phyloP scores from a whole-genome alignment of 2,888 invertebrate genomes.

The Auanema freiburgensis region DNA sequence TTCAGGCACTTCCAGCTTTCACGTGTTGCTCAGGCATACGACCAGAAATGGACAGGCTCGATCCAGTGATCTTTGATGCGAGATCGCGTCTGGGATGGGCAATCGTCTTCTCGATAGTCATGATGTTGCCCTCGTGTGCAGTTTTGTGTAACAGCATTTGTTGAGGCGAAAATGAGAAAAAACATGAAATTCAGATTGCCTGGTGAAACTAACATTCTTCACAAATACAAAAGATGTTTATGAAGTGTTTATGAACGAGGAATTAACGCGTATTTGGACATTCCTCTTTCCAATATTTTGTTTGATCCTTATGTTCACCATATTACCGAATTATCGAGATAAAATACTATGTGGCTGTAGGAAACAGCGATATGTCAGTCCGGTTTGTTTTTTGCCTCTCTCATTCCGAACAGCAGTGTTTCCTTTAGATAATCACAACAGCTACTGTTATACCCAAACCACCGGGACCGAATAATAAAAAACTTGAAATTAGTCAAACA shows the following conservation, averaged over 20 bases:
- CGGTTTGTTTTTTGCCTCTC: not conserved
- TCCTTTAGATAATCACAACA: conserved; percentile 12
- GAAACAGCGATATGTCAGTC: conserved; percentile 3
- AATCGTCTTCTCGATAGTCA: conserved; percentile 25
- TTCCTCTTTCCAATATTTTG: conserved; percentile 30
- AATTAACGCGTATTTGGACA: conserved; percentile 30
- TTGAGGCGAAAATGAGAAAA: conserved; percentile 2
- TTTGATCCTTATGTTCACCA: conserved; percentile 29
- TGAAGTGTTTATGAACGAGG: conserved; percentile 27
- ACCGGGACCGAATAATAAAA: too few species aligned
- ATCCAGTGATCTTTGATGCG: conserved; percentile 36
- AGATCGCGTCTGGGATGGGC: conserved; percentile 33
- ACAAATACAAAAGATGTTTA: conserved; percentile 21
- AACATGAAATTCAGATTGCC: conserved; percentile 24
- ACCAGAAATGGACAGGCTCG: conserved; percentile 30
- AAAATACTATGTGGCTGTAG: conserved; percentile 30
- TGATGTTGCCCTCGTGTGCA: conserved; percentile 6
- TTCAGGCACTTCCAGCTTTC: conserved; percentile 26
- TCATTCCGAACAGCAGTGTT: conserved; percentile 22
- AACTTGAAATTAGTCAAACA: too few species aligned
- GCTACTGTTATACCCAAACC: conserved; percentile 16
- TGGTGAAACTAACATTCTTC: conserved; percentile 29
- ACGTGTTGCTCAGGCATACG: conserved; percentile 25
- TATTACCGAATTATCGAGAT: conserved; percentile 34
- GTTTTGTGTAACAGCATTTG: conserved; percentile 3